Evolutionary conservation across 2,113 vertebrate genomes (phyloP).

Genomic region (Phyllostomus discolor): DNA sequence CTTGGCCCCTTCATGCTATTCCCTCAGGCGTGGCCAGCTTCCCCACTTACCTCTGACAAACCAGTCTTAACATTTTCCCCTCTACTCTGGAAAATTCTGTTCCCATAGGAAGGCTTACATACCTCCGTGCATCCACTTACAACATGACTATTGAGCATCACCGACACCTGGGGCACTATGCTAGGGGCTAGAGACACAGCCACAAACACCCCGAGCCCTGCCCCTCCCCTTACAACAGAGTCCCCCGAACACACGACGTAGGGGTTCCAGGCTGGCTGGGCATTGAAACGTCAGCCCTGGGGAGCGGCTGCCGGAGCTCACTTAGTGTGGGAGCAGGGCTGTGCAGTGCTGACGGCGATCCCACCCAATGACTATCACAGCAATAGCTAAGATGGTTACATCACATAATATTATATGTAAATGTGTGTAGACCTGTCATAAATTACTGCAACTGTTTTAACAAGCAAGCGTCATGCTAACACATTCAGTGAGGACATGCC

Average conservation of each 20-base stretch:
- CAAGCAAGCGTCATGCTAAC: background rate
- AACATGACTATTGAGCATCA: background rate
- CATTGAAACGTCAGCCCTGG: background rate
- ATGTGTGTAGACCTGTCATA: background rate
- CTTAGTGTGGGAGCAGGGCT: background rate
- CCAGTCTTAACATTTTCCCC: background rate
- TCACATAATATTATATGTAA: background rate
- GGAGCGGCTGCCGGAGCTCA: background rate
- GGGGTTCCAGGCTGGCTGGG: background rate
- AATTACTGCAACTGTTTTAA: background rate
- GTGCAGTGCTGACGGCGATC: background rate
- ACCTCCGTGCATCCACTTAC: background rate
- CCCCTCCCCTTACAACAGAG: background rate
- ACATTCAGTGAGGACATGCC: background rate
- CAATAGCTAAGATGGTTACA: background rate
- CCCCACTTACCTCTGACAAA: background rate
- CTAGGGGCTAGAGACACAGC: background rate
- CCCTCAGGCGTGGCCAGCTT: background rate
- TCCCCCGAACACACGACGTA: background rate
- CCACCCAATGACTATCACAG: background rate
- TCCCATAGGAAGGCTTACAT: background rate
- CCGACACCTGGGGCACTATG: background rate
- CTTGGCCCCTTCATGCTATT: background rate
- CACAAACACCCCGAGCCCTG: background rate
- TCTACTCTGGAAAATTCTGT: background rate